Conservation (phyloP, 2,113 vertebrate species). For the Xiphophorus hellerii region DNA sequence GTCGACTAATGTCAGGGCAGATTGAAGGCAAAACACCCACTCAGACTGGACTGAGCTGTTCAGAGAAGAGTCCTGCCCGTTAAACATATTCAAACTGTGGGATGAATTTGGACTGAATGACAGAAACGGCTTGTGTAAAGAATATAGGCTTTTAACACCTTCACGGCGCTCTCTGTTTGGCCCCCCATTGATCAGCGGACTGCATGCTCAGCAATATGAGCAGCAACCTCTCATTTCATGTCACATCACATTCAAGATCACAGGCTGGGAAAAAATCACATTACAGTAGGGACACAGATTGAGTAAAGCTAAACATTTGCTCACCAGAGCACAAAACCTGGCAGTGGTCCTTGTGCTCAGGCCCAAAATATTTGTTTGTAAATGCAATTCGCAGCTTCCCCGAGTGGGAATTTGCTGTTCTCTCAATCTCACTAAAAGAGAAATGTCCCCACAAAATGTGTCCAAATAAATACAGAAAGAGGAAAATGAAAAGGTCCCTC, state of each 20-base stretch:
- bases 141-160: slow-evolving; percentile 3
- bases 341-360: not conserved
- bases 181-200: not conserved
- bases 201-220: slow-evolving; percentile 1
- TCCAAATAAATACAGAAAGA: not conserved
- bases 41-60: slow-evolving; percentile 9
- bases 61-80: slow-evolving; percentile 11
- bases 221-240: slow-evolving; percentile 18
- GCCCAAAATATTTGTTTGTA: not conserved
- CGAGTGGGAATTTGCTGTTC: not conserved
- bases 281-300: not conserved
- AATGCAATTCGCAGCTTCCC: slow-evolving; percentile 1
- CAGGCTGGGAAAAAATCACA: slow-evolving; percentile 7
- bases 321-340: not conserved
- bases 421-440: not conserved
- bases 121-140: slow-evolving; percentile 6
- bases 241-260: slow-evolving; percentile 14
- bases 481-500: not conserved
- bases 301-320: slow-evolving; percentile 13
- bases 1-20: slow-evolving; percentile 5
- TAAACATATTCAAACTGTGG: slow-evolving; percentile 8
- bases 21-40: slow-evolving; percentile 24
- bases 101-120: slow-evolving; percentile 3
- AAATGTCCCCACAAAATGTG: not conserved
- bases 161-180: not conserved